phyloP scores from a whole-genome alignment of 1,140 invertebrate species.

The Magallana angulata region DNA sequence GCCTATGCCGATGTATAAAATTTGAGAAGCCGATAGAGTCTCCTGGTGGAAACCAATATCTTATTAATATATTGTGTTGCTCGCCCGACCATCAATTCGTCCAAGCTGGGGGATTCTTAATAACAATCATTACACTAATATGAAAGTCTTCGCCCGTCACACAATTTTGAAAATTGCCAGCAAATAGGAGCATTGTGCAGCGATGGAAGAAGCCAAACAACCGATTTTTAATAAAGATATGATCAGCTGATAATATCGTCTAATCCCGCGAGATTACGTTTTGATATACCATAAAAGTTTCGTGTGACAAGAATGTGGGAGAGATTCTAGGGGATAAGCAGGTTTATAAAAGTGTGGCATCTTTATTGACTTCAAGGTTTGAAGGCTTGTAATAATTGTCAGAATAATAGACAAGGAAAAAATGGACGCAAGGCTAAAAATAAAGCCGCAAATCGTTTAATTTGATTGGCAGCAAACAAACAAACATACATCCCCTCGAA shows the following conservation, averaged over 20 bases:
- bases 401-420: too few species aligned
- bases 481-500: too few species aligned
- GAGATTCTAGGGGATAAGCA: neutral
- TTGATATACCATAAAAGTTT: neutral
- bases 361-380: neutral
- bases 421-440: too few species aligned
- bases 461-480: too few species aligned
- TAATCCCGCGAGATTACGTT: neutral
- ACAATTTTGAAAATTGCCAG: constrained; percentile 13
- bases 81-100: neutral
- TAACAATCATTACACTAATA: constrained; percentile 22
- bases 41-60: neutral
- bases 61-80: constrained; percentile 2
- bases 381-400: too few species aligned
- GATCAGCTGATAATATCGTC: constrained; percentile 9
- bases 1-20: neutral
- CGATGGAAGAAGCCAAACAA: constrained; percentile 9
- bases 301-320: neutral
- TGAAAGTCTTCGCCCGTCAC: neutral
- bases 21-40: neutral
- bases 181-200: neutral
- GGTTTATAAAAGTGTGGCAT: neutral
- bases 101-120: neutral
- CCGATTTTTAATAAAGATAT: neutral
- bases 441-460: too few species aligned